Evolutionary conservation across 2,113 vertebrate species (phyloP).

Genomic region (Cavia aperea): DNA sequence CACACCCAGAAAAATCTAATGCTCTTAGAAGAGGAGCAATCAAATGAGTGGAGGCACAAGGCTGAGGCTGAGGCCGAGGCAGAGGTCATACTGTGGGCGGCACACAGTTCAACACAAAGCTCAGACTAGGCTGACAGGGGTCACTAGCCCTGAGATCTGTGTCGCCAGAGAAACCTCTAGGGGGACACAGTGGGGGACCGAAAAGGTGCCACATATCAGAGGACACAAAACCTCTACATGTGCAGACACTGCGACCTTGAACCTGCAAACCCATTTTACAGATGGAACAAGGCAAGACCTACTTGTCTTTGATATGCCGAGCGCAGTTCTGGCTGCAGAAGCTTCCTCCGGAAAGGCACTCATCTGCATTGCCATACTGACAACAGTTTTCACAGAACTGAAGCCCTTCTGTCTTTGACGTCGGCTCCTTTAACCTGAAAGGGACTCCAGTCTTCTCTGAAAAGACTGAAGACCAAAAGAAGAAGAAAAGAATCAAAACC

Average conservation of each 20-base stretch:
- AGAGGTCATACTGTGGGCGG: rapidly evolving
- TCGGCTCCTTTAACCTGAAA: conserved; percentile 77
- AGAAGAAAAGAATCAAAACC: conserved; percentile 43
- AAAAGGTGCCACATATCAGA: background rate
- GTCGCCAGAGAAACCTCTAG: background rate
- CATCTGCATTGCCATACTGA: conserved; percentile 78
- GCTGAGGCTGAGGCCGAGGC: background rate
- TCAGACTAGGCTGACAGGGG: background rate
- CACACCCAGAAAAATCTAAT: background rate
- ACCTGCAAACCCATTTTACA: background rate
- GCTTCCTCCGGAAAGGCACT: conserved; percentile 81
- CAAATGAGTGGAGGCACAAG: background rate
- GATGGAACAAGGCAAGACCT: conserved; percentile 67
- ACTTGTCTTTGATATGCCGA: conserved; percentile 82
- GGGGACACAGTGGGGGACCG: background rate
- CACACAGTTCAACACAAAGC: background rate
- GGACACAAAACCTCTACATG: background rate
- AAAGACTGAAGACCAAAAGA: conserved; percentile 75
- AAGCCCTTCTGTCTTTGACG: conserved; percentile 76
- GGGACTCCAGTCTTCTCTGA: conserved; percentile 77
- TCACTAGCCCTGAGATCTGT: background rate
- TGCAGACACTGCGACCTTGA: background rate
- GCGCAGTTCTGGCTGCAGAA: conserved; percentile 84
- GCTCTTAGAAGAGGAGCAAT: background rate
- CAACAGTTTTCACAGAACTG: conserved; percentile 84